Percentiles rank a stretch among this genome's conserved stretches.
These are phyloP conservation scores for Thryonomys swinderianus DNA, from an alignment of 2,113 vertebrate genomes.

Conservation along the genomic window DNA sequence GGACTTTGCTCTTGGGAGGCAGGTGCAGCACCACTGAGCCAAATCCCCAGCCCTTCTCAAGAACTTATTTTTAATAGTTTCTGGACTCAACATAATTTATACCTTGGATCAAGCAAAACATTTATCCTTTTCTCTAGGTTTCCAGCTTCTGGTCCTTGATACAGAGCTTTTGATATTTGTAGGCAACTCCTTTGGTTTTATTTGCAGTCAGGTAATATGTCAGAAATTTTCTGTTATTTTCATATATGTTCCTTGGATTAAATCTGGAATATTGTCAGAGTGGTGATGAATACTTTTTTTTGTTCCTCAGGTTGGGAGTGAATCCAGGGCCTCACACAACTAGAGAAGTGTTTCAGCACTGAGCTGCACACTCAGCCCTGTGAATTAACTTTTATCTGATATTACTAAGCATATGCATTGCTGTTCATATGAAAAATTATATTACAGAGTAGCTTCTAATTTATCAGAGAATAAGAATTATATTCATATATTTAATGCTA, in stretches of 20 bases:
- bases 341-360: neutral
- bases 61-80: conserved; percentile 28
- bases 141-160: conserved; percentile 51
- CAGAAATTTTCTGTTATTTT: conserved; percentile 52
- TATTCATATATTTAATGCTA: conserved; percentile 46
- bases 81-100: neutral
- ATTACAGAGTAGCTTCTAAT: conserved; percentile 14
- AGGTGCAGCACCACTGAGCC: too few species aligned
- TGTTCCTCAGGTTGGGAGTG: neutral
- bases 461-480: conserved; percentile 61
- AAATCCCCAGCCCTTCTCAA: too few species aligned
- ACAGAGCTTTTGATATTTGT: conserved; percentile 58
- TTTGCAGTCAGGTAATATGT: conserved; percentile 31
- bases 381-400: conserved; percentile 40
- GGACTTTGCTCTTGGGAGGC: too few species aligned
- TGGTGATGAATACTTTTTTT: conserved; percentile 38
- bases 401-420: conserved; percentile 22
- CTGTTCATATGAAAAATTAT: conserved; percentile 29
- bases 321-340: neutral
- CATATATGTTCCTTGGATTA: neutral
- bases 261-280: conserved; percentile 10
- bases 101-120: conserved; percentile 36
- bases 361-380: neutral
- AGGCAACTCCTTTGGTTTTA: conserved; percentile 25
- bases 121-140: neutral